Evolutionary conservation across 2,113 vertebrate genomes (phyloP).

Genomic region (Paedocypris sp.): DNA sequence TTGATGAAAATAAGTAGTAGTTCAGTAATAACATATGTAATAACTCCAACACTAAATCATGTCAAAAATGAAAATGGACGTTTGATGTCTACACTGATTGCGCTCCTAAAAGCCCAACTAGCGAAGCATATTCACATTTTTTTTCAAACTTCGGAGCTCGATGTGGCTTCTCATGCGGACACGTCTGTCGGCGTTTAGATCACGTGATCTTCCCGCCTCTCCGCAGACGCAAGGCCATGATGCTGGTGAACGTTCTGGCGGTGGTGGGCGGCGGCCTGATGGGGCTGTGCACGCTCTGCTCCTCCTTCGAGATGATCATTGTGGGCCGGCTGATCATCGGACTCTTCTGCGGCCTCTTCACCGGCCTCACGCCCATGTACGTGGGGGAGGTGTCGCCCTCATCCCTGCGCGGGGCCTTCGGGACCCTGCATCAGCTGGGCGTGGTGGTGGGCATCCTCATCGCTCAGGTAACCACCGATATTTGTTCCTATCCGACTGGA

Average conservation of each 20-base stretch:
- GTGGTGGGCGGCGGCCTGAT: slow-evolving; percentile 73
- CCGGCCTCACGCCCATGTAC: slow-evolving; percentile 92
- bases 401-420: slow-evolving; percentile 78
- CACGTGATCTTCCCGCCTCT: too few species aligned
- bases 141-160: too few species aligned
- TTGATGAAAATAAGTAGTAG: too few species aligned
- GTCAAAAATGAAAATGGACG: too few species aligned
- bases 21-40: too few species aligned
- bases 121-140: too few species aligned
- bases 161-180: too few species aligned
- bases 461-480: slow-evolving; percentile 87
- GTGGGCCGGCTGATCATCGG: slow-evolving; percentile 81
- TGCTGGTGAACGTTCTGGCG: slow-evolving; percentile 75
- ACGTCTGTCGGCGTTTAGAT: background rate
- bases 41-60: too few species aligned
- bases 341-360: slow-evolving; percentile 83
- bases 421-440: slow-evolving; percentile 88
- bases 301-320: slow-evolving; percentile 83
- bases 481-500: background rate
- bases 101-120: too few species aligned
- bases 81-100: too few species aligned
- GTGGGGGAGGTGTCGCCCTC: slow-evolving; percentile 89
- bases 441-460: slow-evolving; percentile 90
- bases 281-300: slow-evolving; percentile 72
- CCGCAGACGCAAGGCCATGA: slow-evolving; percentile 84